Evolutionary conservation across 2,113 vertebrate genomes (phyloP).

Genomic region (Rhodinocichla rosea): DNA sequence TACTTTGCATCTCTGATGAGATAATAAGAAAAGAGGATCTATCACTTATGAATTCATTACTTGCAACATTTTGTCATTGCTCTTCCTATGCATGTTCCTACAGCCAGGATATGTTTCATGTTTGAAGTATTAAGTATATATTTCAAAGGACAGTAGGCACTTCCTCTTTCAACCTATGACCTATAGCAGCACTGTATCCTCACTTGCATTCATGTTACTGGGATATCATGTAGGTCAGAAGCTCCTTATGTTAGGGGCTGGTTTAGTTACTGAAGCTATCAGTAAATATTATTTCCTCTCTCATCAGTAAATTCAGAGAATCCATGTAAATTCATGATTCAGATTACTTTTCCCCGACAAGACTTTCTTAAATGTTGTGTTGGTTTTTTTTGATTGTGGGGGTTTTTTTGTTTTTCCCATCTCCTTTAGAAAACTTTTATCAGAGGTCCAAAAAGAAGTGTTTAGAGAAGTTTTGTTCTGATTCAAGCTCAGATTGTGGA

Average conservation of each 20-base stretch:
- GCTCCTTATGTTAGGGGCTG: background rate
- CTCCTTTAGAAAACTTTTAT: constrained; percentile 61
- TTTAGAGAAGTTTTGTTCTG: constrained; percentile 83
- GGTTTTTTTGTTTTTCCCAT: background rate
- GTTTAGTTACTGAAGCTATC: background rate
- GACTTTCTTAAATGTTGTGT: background rate
- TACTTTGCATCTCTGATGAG: background rate
- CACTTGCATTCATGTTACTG: background rate
- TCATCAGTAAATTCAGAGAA: background rate
- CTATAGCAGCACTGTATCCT: background rate
- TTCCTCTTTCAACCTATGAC: background rate
- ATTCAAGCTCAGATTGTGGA: constrained; percentile 93
- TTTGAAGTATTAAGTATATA: background rate
- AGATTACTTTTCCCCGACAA: background rate
- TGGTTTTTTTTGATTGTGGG: background rate
- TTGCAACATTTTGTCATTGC: background rate
- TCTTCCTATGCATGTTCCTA: background rate
- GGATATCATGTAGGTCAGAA: background rate
- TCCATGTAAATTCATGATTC: background rate
- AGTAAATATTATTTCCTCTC: background rate
- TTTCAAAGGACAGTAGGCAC: background rate
- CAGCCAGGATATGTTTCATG: background rate
- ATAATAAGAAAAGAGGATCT: background rate
- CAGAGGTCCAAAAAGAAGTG: constrained; percentile 76
- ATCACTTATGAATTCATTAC: background rate